A percentile compares a stretch with the other conserved stretches of the same genome.
phyloP scores from a whole-genome alignment of 2,797 vertebrate genomes.

The Myotis findleyi region DNA sequence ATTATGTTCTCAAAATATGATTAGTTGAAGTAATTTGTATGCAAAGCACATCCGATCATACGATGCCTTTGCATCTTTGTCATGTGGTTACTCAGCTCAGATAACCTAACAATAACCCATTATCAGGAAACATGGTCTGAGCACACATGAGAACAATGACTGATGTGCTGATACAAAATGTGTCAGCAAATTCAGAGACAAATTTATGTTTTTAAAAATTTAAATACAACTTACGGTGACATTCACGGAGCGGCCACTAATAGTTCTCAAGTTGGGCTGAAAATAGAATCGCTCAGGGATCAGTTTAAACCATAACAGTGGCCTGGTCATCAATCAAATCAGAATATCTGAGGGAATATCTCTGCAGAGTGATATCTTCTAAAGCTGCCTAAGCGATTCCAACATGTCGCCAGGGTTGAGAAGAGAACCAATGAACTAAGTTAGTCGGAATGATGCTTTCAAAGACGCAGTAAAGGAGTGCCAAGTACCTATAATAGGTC shows the following conservation, averaged over 20 bases:
- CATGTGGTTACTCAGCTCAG: not conserved
- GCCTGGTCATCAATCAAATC: not conserved
- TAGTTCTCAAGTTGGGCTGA: not conserved
- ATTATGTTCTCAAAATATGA: slow-evolving; percentile 68
- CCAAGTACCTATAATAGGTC: not conserved
- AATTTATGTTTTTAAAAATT: slow-evolving; percentile 28
- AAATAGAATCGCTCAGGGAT: not conserved
- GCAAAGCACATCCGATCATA: not conserved
- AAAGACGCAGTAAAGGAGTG: not conserved
- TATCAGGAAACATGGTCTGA: not conserved
- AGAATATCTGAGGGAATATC: not conserved
- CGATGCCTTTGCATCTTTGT: not conserved
- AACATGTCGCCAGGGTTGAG: not conserved
- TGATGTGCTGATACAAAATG: not conserved
- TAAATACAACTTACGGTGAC: not conserved
- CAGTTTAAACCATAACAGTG: not conserved
- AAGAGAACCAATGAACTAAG: not conserved
- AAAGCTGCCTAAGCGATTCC: not conserved
- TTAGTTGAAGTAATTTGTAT: slow-evolving; percentile 37
- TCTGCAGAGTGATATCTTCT: not conserved
- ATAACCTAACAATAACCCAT: not conserved
- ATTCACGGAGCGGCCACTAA: not conserved
- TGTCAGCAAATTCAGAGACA: not conserved
- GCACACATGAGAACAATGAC: not conserved
- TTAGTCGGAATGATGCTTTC: not conserved